These are phyloP conservation scores for Antennarius maculatus DNA, from an alignment of 2,797 vertebrate genomes.

Conservation along the genomic window DNA sequence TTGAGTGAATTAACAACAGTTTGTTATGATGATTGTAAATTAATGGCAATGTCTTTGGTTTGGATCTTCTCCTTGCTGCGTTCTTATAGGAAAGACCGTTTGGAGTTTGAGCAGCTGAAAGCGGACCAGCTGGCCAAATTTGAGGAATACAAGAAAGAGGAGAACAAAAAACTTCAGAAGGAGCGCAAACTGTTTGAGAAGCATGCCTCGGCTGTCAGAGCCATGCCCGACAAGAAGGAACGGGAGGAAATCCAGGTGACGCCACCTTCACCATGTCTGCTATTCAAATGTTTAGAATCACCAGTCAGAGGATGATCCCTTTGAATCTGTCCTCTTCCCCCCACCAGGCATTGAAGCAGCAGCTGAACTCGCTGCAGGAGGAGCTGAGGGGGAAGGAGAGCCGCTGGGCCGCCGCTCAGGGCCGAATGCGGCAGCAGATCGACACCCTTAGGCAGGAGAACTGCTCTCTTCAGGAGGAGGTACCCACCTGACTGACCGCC, in stretches of 20 bases:
- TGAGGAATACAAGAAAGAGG: constrained; percentile 91
- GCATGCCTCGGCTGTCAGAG: constrained; percentile 85
- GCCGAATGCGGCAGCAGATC: constrained; percentile 89
- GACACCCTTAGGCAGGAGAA: constrained; percentile 88
- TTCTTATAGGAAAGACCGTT: constrained; percentile 85
- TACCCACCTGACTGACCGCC: constrained; percentile 7
- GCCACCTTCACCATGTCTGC: too few species aligned
- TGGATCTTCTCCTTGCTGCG: too few species aligned
- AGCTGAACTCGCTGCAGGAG: constrained; percentile 89
- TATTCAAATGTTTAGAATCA: neutral
- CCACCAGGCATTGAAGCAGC: constrained; percentile 87
- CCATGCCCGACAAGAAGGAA: constrained; percentile 94
- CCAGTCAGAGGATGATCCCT: neutral
- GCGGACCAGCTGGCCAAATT: constrained; percentile 85
- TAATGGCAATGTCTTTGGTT: too few species aligned
- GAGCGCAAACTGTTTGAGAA: constrained; percentile 94
- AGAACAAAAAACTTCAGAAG: constrained; percentile 89
- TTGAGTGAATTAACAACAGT: too few species aligned
- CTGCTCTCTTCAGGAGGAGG: constrained; percentile 85
- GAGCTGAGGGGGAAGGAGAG: constrained; percentile 89
- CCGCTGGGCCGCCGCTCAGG: constrained; percentile 89
- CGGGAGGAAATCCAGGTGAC: constrained; percentile 95
- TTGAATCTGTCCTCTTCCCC: neutral
- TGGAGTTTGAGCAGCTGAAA: constrained; percentile 87
- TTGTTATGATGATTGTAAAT: too few species aligned